Conservation (phyloP, 2,797 vertebrate genomes). For the Urocyon cinereoargenteus region DNA sequence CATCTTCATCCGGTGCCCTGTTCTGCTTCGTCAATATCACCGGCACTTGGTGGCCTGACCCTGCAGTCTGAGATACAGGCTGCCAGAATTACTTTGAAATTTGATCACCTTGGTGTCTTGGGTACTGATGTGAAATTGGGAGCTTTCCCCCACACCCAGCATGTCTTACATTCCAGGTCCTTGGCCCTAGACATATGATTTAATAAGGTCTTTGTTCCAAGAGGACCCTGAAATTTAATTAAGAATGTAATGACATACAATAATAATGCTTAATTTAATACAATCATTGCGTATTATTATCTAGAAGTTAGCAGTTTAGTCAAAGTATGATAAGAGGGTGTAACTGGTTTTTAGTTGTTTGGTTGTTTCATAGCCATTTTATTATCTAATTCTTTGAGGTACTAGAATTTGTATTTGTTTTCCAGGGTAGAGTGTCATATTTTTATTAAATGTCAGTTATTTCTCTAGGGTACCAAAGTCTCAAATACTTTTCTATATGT, state of each 20-base stretch:
- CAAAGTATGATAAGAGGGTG: neutral
- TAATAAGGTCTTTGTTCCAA: neutral
- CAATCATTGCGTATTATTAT: too few relatives aligned
- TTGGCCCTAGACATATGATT: neutral
- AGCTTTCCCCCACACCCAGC: neutral
- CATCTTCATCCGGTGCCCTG: neutral
- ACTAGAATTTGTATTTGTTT: neutral
- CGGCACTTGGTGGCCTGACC: neutral
- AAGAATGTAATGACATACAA: neutral
- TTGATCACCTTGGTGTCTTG: neutral
- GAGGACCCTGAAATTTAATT: neutral
- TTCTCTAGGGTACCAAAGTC: neutral
- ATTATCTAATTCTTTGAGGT: neutral
- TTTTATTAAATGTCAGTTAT: neutral
- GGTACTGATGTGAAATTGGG: neutral
- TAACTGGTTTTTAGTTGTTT: neutral
- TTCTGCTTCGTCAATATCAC: neutral
- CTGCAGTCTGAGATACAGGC: neutral
- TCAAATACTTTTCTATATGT: neutral
- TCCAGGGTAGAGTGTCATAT: neutral
- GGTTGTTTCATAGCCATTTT: neutral
- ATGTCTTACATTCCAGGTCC: neutral
- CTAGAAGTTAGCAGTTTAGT: neutral
- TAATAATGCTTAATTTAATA: neutral
- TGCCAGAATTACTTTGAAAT: conserved; percentile 11